These are phyloP conservation scores for Nephrocerus scutellatus DNA, from an alignment of 2,888 invertebrate species.

Conservation along the genomic window DNA sequence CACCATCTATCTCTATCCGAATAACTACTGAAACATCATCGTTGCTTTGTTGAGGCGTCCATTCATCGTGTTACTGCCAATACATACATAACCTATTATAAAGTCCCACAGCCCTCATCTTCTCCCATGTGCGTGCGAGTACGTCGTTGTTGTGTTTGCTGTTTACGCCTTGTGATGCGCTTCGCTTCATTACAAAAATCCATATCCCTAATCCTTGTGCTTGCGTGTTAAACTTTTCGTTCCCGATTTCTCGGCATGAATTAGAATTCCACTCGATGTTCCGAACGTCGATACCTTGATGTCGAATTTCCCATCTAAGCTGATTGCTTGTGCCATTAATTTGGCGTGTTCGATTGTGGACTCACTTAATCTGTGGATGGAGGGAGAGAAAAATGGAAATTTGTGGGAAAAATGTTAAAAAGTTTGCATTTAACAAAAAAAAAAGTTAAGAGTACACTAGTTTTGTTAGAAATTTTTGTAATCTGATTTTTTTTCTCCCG, in stretches of 20 bases:
- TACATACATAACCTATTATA: too few relatives aligned
- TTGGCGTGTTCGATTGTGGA: constrained; percentile 37
- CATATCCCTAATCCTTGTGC: constrained; percentile 28
- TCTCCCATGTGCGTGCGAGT: too few relatives aligned
- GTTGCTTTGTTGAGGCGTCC: too few relatives aligned
- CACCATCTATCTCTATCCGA: too few relatives aligned
- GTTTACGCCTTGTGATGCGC: too few relatives aligned
- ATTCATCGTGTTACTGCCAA: too few relatives aligned
- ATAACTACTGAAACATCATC: too few relatives aligned
- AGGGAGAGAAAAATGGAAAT: constrained; percentile 9
- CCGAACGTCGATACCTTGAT: constrained; percentile 38
- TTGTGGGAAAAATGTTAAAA: background rate
- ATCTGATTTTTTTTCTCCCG: too few relatives aligned
- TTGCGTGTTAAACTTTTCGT: constrained; percentile 34
- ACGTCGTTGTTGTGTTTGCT: too few relatives aligned
- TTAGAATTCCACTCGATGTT: constrained; percentile 36
- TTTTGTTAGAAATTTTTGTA: background rate
- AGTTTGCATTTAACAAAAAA: background rate
- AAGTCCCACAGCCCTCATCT: too few relatives aligned
- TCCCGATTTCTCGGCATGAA: constrained; percentile 36
- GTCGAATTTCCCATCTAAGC: constrained; percentile 37
- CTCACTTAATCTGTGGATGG: constrained; percentile 35
- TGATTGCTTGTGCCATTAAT: constrained; percentile 37
- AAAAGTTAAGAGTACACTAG: background rate
- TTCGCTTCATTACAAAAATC: too few relatives aligned